Base-by-base conservation (phyloP, 1,140 invertebrate genomes). In the Neodiprion fabricii region DNA sequence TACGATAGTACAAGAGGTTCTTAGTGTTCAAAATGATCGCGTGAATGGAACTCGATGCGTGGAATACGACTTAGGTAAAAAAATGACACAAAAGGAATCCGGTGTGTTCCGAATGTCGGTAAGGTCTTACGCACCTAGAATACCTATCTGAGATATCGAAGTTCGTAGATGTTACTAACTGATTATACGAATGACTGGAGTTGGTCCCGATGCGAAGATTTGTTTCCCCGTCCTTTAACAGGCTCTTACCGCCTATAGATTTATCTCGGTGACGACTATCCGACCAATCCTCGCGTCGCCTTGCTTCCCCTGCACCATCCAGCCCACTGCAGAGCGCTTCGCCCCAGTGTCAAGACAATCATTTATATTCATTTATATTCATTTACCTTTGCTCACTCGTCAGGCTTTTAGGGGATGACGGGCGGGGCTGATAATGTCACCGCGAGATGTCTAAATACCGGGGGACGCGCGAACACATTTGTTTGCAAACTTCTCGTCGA, bases 391-490 rank as follows among this genome's bases (percentile, higher is more conserved):
- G 53, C 53, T 61, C 53, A 61, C 53, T 61, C 53, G 53, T 61
- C 17, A 78, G 67, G 78, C 53, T 61, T 61, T 61, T 61, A 61
- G 53, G n/a, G 72, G 78, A 78, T 77, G 74, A 73, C 73, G 75
- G 61, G 47, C 12, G 67, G 40, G 67, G 68, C 74, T 67, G 78
- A 79, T 79, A 79, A 77, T 74, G 76, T 77, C 78, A 79, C 74
- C 70, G n/a, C 53, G 70, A 76, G 78, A 79, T 73, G 78, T 77
- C 73, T 75, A 75, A 78, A 78, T 77, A 73, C 73, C 69, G 70
- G 75, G 67, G 75, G 75, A 73, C 73, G 75, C 53, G n/a, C 53
- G 53, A 61, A 70, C 75, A 77, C 77, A 78, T 78, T 78, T 78
- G 77, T 78, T 77, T 77, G 72, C 69, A 47, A 73, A 78, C 72